A percentile compares a stretch with the other conserved stretches of the same genome.
These are phyloP conservation scores for Ageneiosus marmoratus DNA, from an alignment of 2,113 vertebrate genomes.

Conservation along the genomic window DNA sequence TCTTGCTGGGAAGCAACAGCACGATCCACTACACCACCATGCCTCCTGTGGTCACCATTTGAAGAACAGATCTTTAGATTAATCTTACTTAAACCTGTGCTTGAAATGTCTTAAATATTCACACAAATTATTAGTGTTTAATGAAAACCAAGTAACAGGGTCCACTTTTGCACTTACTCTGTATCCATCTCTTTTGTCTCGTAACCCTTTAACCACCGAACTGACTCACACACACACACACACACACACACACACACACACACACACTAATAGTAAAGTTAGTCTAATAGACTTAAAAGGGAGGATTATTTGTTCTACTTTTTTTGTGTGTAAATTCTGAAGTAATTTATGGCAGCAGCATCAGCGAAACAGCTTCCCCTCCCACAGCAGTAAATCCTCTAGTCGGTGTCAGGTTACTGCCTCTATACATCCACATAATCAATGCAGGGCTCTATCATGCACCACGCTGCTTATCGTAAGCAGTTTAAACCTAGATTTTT, in stretches of 20 bases:
- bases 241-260: not conserved
- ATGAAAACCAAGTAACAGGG: slow-evolving; percentile 33
- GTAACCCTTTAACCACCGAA: not conserved
- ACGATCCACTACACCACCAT: not conserved
- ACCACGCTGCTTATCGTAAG: slow-evolving; percentile 29
- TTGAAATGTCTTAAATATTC: not conserved
- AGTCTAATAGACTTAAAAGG: slow-evolving; percentile 28
- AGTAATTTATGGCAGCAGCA: slow-evolving; percentile 48
- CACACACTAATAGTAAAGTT: too few species aligned
- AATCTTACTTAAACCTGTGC: not conserved
- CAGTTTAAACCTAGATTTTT: slow-evolving; percentile 22
- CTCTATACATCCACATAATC: slow-evolving; percentile 45
- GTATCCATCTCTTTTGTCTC: not conserved
- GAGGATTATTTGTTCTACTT: slow-evolving; percentile 29
- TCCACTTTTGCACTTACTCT: not conserved
- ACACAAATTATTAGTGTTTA: slow-evolving; percentile 3
- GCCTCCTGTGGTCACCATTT: not conserved
- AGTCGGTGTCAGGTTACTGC: slow-evolving; percentile 38
- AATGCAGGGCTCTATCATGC: slow-evolving; percentile 31
- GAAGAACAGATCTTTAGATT: not conserved
- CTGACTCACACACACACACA: too few species aligned
- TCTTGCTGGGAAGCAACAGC: too few species aligned
- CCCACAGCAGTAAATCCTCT: slow-evolving; percentile 51
- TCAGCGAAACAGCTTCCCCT: slow-evolving; percentile 49
- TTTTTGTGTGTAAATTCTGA: slow-evolving; percentile 43